Base-by-base conservation (phyloP, 2,797 vertebrate genomes). In the Menidia menidia region DNA sequence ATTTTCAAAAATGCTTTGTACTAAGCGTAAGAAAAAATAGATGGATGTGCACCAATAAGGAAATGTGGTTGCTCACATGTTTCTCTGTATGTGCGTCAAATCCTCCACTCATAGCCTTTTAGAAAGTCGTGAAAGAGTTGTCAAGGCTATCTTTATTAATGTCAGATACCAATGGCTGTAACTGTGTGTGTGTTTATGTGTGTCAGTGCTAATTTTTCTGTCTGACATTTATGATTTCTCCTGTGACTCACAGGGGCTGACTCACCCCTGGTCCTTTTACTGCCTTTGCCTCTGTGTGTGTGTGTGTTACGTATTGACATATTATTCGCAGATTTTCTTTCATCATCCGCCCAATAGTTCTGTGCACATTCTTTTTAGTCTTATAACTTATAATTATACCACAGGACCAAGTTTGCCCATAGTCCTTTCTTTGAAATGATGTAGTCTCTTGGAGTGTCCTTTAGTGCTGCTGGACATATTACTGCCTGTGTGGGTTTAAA, bases 211-310 rank as follows among this genome's bases (percentile, higher is more conserved):
- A 44, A 7, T 71, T 77, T 80, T 76, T 83, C 43, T 75, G 53
- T 78, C 70, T 84, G 84, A 85, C 80, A 88, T 89, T 80, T 84
- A 62, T 86, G 68, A 85, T 83, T 84, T 84, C 65, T 77, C 73
- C 53, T 59, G 80, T 90, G 89, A 91, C 77, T 88, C 89, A 91
- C 57, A 57, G 50, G 58, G 65, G 76, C 80, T 87, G 87, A 88
- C 84, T 89, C 87, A 90, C 82, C 70, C 55, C 73, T 83, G 73
- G 78, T 84, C 54, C 41, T 59, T 82, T 79, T 43, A 54, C 51
- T 82, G 32, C 25, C 25, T 25, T 25, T 60, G 64, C 6, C 2
- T 39, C 7, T 39, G 7, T 54, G 60, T 42, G 53, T 43, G 53
- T 43, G 18, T 42, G 54, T 51, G n/a, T 71, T 63, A 6, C 32